phyloP scores from a whole-genome alignment of 2,797 vertebrate genomes.

The Melanotaenia maccullochi region DNA sequence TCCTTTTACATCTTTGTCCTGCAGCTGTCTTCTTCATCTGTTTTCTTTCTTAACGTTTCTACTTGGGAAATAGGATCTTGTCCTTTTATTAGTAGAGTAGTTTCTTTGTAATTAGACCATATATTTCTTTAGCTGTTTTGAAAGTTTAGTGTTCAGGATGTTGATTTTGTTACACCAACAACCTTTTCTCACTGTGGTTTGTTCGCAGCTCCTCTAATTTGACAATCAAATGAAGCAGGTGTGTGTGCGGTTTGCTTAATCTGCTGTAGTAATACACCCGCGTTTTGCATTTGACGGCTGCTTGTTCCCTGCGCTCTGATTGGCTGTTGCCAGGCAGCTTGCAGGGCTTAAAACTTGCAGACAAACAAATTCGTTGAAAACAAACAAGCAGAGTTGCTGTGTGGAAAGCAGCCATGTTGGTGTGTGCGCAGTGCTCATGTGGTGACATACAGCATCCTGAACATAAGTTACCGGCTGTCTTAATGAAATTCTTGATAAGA shows the following conservation, averaged over 20 bases:
- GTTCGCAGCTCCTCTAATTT: constrained; percentile 70
- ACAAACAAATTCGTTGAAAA: constrained; percentile 60
- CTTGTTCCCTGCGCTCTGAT: constrained; percentile 34
- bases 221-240: constrained; percentile 82
- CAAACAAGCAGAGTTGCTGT: constrained; percentile 36
- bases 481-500: too few relatives aligned
- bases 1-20: constrained; percentile 1
- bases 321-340: constrained; percentile 67
- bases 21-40: neutral
- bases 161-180: neutral
- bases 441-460: too few relatives aligned
- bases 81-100: neutral
- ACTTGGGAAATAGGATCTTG: too few relatives aligned
- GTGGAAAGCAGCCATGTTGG: constrained; percentile 7
- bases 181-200: constrained; percentile 2
- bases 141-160: neutral
- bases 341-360: constrained; percentile 50
- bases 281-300: constrained; percentile 64
- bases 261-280: constrained; percentile 36
- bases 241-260: constrained; percentile 56
- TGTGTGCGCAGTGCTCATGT: constrained; percentile 8
- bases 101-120: neutral
- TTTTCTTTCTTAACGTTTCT: neutral
- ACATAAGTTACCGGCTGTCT: too few relatives aligned
- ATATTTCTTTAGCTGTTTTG: neutral